Conservation (phyloP, 1,140 invertebrate genomes). For the Cyclina sinensis region DNA sequence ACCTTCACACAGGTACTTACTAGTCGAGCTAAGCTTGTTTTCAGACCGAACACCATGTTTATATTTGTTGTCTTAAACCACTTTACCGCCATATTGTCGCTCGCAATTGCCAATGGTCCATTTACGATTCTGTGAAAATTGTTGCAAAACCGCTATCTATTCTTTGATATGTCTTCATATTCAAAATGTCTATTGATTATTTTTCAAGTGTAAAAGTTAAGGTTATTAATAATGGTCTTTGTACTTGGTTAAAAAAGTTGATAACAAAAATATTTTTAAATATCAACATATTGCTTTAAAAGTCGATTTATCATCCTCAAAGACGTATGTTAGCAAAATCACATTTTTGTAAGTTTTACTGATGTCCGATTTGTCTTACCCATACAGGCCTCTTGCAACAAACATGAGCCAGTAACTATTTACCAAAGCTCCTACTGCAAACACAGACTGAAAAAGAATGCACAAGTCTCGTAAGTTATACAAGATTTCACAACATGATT, state of each 20-base stretch:
- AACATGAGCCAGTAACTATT: constrained; percentile 50
- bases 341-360: too few species aligned
- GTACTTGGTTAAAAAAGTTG: too few species aligned
- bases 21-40: constrained; percentile 20
- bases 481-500: neutral
- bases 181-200: neutral
- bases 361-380: neutral
- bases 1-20: too few species aligned
- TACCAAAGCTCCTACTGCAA: constrained; percentile 22
- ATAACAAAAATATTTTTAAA: too few species aligned
- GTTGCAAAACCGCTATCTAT: neutral
- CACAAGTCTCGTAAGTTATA: neutral
- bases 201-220: neutral
- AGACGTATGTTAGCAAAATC: too few species aligned
- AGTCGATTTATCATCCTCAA: neutral
- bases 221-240: neutral
- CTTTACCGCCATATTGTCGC: constrained; percentile 32
- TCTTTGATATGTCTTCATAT: neutral
- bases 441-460: neutral
- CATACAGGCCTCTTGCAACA: constrained; percentile 22
- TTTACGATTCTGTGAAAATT: constrained; percentile 5
- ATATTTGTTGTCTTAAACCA: constrained; percentile 9
- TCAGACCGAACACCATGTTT: constrained; percentile 42
- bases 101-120: constrained; percentile 9
- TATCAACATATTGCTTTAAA: too few species aligned